These are phyloP conservation scores for Lithobius niger DNA, from an alignment of 1,140 invertebrate species.

Conservation along the genomic window DNA sequence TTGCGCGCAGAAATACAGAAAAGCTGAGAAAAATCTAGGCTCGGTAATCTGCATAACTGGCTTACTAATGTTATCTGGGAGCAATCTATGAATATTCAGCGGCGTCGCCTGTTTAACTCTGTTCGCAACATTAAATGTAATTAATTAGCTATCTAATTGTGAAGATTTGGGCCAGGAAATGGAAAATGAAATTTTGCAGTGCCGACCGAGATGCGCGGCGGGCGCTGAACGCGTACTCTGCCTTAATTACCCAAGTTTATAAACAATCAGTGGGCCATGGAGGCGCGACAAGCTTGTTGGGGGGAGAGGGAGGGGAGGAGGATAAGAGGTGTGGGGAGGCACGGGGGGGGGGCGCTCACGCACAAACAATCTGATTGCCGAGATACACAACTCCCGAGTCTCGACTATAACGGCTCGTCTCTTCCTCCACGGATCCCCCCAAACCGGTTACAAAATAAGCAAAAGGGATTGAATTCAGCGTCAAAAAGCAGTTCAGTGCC, in stretches of 20 bases:
- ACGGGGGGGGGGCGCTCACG: too few species aligned
- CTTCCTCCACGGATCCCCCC: too few species aligned
- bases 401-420: too few species aligned
- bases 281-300: too few species aligned
- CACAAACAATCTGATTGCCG: too few species aligned
- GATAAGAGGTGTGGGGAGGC: not conserved
- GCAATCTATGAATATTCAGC: conserved; percentile 13
- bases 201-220: not conserved
- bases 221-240: not conserved
- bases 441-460: not conserved
- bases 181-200: conserved; percentile 5
- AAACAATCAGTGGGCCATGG: not conserved
- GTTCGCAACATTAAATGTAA: conserved; percentile 13
- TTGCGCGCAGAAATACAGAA: too few species aligned
- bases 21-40: not conserved
- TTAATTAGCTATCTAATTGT: conserved; percentile 14
- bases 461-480: not conserved
- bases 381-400: too few species aligned
- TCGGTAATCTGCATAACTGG: conserved; percentile 12
- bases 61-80: conserved; percentile 12
- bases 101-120: not conserved
- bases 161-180: conserved; percentile 9
- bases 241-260: not conserved
- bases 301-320: too few species aligned
- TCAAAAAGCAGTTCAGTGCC: too few species aligned